Percentiles rank a stretch among this genome's conserved stretches.
Evolutionary conservation across 1,140 invertebrate species (phyloP).

Genomic region (Lucilia cuprina): DNA sequence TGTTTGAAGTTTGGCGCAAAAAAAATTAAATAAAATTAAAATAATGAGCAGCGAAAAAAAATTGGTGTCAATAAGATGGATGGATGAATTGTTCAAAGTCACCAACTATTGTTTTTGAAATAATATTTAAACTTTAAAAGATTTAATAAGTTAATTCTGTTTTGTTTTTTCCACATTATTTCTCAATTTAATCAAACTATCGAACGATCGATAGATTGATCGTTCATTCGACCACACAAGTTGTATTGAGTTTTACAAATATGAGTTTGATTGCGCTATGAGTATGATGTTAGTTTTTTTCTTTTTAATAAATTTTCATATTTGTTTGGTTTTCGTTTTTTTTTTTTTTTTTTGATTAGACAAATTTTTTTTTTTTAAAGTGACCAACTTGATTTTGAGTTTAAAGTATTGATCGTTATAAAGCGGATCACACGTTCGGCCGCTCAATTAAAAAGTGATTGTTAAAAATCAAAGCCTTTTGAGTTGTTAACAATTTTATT

Average conservation of each 20-base stretch:
- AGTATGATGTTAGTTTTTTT: neutral
- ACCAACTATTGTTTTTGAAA: neutral
- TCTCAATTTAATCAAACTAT: neutral
- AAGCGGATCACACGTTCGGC: neutral
- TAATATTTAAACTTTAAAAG: neutral
- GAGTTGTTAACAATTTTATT: neutral
- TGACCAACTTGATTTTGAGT: neutral
- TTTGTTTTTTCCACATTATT: neutral
- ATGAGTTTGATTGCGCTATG: neutral
- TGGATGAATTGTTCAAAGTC: neutral
- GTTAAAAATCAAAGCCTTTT: neutral
- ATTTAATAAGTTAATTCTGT: neutral
- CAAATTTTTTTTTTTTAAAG: too few relatives aligned
- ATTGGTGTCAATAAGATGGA: neutral
- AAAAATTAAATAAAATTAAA: neutral
- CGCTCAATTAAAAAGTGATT: neutral
- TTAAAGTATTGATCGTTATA: neutral
- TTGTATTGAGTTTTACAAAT: neutral
- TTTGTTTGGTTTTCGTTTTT: too few relatives aligned
- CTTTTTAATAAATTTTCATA: too few relatives aligned
- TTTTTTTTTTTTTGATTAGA: too few relatives aligned
- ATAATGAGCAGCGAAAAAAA: neutral
- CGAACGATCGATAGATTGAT: too few relatives aligned
- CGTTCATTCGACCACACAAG: neutral
- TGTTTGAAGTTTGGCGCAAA: neutral